Evolutionary conservation across 2,113 vertebrate species (phyloP).

Genomic region (Petromus typicus): DNA sequence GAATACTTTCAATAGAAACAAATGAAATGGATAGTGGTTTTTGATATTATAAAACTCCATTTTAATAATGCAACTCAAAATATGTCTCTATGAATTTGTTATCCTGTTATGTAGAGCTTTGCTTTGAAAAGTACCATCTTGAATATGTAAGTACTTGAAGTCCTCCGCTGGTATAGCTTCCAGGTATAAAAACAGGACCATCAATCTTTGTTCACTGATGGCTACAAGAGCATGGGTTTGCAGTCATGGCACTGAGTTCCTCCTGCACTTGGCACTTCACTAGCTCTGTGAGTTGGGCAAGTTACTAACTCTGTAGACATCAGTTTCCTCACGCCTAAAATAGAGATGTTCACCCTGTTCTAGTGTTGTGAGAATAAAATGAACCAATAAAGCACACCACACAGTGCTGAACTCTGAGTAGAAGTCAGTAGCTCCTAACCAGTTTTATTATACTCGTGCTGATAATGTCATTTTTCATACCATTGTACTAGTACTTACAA

Average conservation of each 20-base stretch:
- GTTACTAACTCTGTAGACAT: not conserved
- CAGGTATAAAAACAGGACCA: not conserved
- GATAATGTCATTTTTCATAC: not conserved
- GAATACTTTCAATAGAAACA: slow-evolving; percentile 65
- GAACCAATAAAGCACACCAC: not conserved
- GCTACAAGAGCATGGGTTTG: not conserved
- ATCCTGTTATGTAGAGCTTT: slow-evolving; percentile 21
- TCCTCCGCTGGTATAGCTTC: not conserved
- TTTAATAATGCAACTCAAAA: slow-evolving; percentile 45
- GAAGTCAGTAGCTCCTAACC: not conserved
- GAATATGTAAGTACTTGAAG: slow-evolving; percentile 5
- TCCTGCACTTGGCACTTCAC: not conserved
- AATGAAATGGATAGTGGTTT: slow-evolving; percentile 47
- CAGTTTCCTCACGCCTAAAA: not conserved
- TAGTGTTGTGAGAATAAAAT: not conserved
- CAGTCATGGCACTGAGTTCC: not conserved
- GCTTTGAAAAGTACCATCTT: not conserved
- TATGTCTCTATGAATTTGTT: slow-evolving; percentile 18
- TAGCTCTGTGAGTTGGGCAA: not conserved
- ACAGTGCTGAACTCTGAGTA: not conserved
- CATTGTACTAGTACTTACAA: not conserved
- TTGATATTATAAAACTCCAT: slow-evolving; percentile 48
- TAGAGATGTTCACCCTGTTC: not conserved
- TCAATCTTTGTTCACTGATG: not conserved
- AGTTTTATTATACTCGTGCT: not conserved